Conservation (phyloP, 2,888 invertebrate species). For the Ctena decussata region DNA sequence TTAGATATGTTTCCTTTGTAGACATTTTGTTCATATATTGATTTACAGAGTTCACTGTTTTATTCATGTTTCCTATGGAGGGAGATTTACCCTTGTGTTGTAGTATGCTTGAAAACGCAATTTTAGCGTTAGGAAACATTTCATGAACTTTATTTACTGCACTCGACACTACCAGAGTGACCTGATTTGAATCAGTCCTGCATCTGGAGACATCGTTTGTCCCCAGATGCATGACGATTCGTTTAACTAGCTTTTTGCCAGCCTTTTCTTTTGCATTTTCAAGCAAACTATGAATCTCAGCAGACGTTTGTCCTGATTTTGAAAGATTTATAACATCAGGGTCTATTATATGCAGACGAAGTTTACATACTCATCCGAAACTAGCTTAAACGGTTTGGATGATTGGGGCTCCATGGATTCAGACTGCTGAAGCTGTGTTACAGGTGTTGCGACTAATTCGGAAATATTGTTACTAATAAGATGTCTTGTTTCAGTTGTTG, state of each 20-base stretch:
- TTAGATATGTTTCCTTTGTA: too few species aligned
- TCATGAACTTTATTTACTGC: background rate
- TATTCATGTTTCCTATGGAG: background rate
- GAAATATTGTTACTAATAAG: too few species aligned
- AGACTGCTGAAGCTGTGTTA: too few species aligned
- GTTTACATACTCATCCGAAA: background rate
- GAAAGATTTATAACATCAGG: background rate
- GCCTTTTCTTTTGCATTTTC: background rate
- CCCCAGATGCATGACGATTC: background rate
- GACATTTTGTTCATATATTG: background rate
- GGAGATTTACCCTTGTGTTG: background rate
- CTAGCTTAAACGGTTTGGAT: background rate
- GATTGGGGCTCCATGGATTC: background rate
- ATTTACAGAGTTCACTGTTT: background rate
- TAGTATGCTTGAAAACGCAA: background rate
- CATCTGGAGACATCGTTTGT: background rate
- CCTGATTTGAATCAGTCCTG: background rate
- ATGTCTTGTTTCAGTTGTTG: too few species aligned
- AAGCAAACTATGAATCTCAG: background rate
- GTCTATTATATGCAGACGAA: background rate
- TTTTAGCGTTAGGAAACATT: background rate
- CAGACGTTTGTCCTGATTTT: background rate
- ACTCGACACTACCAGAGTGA: background rate
- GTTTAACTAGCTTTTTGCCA: background rate
- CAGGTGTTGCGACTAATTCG: too few species aligned